phyloP scores from a whole-genome alignment of 2,797 vertebrate species.

The Gorsachius magnificus region DNA sequence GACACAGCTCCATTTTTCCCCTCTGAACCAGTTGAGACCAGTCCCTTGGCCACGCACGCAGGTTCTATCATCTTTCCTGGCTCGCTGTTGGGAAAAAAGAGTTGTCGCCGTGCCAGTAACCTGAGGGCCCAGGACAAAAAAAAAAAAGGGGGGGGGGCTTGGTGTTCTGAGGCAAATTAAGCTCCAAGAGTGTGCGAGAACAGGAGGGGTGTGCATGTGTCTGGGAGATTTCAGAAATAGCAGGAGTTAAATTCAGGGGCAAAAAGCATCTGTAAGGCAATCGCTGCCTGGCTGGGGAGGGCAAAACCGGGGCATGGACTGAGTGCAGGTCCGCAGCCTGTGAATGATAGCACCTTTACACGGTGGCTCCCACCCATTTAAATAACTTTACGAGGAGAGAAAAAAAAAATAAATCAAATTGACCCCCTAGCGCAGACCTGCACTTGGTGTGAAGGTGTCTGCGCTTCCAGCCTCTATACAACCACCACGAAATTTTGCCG shows the following conservation, averaged over 20 bases:
- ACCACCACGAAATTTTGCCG: not conserved
- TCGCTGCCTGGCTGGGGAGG: not conserved
- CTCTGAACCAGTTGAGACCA: conserved; percentile 86
- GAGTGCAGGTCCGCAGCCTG: not conserved
- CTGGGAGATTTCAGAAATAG: not conserved
- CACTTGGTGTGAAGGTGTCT: not conserved
- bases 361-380: not conserved
- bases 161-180: conserved; percentile 54
- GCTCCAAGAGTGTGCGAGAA: not conserved
- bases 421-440: not conserved
- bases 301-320: not conserved
- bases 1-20: conserved; percentile 77
- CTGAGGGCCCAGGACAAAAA: conserved; percentile 77
- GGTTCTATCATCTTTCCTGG: conserved; percentile 82
- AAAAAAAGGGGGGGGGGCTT: not conserved
- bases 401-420: not conserved
- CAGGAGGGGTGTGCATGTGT: not conserved
- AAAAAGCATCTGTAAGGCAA: conserved; percentile 20
- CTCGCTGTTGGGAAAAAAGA: conserved; percentile 77
- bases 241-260: conserved; percentile 24
- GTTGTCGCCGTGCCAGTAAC: conserved; percentile 80
- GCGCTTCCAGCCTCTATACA: accelerated
- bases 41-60: conserved; percentile 84
- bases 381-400: not conserved
- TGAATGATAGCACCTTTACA: not conserved